phyloP scores from a whole-genome alignment of 2,888 invertebrate genomes.

The Drosophila macrothrix region DNA sequence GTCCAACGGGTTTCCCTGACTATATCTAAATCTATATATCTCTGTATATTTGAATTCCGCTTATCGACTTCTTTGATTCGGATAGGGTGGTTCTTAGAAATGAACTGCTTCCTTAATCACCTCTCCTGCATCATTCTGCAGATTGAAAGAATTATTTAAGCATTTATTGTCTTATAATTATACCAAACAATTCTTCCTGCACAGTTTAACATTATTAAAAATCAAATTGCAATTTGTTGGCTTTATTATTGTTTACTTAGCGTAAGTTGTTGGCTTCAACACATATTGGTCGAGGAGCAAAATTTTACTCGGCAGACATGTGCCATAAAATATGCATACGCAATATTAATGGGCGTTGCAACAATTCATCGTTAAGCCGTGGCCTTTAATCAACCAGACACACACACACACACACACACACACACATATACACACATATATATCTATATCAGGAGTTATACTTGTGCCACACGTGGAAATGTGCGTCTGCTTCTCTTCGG shows the following conservation, averaged over 20 bases:
- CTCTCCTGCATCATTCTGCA: no score
- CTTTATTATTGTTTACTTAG: not conserved
- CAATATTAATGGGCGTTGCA: constrained; percentile 57
- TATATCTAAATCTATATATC: not conserved
- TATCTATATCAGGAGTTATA: constrained; percentile 5
- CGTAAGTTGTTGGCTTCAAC: constrained; percentile 20
- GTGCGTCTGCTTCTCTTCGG: constrained; percentile 1
- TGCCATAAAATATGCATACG: constrained; percentile 59
- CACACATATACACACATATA: not conserved
- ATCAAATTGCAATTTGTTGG: constrained; percentile 1
- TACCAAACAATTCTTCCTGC: not conserved
- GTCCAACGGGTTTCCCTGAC: not conserved
- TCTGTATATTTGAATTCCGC: not conserved
- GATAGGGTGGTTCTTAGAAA: not conserved
- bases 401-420: constrained; percentile 4
- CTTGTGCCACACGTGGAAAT: constrained; percentile 13
- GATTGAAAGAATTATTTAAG: not conserved
- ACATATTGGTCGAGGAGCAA: constrained; percentile 25
- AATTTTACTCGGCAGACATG: constrained; percentile 38
- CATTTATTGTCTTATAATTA: not conserved
- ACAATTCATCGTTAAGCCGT: constrained; percentile 64
- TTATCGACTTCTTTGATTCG: not conserved
- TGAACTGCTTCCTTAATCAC: not conserved
- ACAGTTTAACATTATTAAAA: not conserved
- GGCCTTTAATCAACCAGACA: constrained; percentile 57